Conservation (phyloP, 1,140 invertebrate genomes). For the Microvelia longipes region DNA sequence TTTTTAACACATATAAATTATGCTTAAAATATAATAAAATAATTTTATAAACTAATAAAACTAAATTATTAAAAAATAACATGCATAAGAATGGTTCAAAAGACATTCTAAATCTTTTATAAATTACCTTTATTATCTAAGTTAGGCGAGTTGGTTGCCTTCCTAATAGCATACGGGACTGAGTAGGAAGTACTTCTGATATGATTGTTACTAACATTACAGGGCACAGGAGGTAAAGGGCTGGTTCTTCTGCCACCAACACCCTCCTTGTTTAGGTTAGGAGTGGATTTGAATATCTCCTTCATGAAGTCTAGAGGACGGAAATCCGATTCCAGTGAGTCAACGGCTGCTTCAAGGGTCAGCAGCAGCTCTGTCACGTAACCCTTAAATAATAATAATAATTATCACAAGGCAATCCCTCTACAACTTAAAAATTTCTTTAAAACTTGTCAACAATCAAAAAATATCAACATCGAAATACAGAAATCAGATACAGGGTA, state of each 20-base stretch:
- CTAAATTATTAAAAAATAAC: no score
- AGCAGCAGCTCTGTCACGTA: slow-evolving; percentile 95
- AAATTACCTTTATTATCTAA: slow-evolving; percentile 29
- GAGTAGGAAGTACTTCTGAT: slow-evolving; percentile 84
- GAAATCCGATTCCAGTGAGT: slow-evolving; percentile 73
- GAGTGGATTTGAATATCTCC: slow-evolving; percentile 90
- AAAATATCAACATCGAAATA: background rate
- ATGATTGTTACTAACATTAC: slow-evolving; percentile 32
- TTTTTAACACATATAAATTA: no score
- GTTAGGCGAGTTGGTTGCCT: slow-evolving; percentile 41
- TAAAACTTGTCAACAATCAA: background rate
- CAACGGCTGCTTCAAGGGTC: slow-evolving; percentile 86
- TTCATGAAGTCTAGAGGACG: slow-evolving; percentile 74
- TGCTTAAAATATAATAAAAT: no score
- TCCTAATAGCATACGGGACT: slow-evolving; percentile 66
- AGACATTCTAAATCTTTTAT: no score
- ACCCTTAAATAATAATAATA: slow-evolving; percentile 35
- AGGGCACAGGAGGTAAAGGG: slow-evolving; percentile 28
- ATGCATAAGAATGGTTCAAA: no score
- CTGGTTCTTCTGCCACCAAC: slow-evolving; percentile 38
- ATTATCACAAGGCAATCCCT: no score
- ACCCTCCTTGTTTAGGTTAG: slow-evolving; percentile 75
- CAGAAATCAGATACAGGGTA: no score
- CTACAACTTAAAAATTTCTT: no score
- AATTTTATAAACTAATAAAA: no score